Base-by-base conservation (phyloP, 2,888 invertebrate genomes). In the Campoplex nolae region DNA sequence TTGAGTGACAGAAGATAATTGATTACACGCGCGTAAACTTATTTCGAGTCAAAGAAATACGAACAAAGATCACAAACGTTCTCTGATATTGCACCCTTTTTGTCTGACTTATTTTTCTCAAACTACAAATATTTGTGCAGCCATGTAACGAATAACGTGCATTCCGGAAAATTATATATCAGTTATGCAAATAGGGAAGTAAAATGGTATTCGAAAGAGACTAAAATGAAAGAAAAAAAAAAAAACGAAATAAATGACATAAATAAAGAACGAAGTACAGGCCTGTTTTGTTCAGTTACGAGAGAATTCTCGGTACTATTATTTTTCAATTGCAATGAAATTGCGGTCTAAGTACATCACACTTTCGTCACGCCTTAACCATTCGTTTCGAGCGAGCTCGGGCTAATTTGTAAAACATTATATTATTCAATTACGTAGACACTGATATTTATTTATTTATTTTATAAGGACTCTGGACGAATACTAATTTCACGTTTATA, bases 371-470 rank as follows among this genome's bases (percentile, higher is more conserved):
- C 58, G 65, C 56, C 38, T 32, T 1, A 38, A 11, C 16, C 65
- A 73, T 86, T 86, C 78, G 67, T 77, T 84, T 77, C 65, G n/a
- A 11, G 16, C 11, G 35, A 67, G 35, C 65, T 18, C 13, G 67
- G 58, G 65, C 51, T 73, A 68, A 86, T 83, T 86, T 76, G 32
- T 73, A 58, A 74, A 11, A 9, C 32, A 28, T 86, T 73, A 56
- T 70, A 68, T 77, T 42, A 16, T 54, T 16, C 32, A 48, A 32
- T 77, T 48, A 48, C 67, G 32, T 67, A 35, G 11, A 38, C 18
- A 42, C 38, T n/a, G 18, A 18, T 45, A 48, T 62, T 32, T 45
- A 32, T 65, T 23, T 56, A 38, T 32, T 11, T 35, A 23, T 56
- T 74, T 35, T 48, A 54, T 51, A 11, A 48, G n/a, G 16, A 73